Conservation (phyloP, 2,113 vertebrate genomes). For the Tympanuchus pallidicinctus region DNA sequence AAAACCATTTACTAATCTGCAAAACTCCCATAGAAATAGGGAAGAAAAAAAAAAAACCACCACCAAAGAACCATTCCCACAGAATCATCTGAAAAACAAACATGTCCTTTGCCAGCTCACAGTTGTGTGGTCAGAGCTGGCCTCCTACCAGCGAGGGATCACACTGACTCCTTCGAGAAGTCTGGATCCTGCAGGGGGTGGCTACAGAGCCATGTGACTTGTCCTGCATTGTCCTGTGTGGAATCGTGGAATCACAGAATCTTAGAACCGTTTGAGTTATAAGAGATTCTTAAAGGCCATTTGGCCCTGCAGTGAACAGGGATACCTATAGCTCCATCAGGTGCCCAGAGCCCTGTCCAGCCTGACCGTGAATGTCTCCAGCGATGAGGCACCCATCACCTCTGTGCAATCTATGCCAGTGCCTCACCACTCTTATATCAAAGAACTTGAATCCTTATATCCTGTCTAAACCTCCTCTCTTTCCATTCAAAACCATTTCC, state of each 20-base stretch:
- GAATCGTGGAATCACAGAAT: not conserved
- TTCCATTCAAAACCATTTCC: too few species aligned
- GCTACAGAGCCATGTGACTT: fast-evolving
- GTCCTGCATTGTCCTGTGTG: not conserved
- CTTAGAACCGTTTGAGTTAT: too few species aligned
- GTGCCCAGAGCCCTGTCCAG: too few species aligned
- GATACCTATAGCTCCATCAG: too few species aligned
- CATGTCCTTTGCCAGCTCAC: not conserved
- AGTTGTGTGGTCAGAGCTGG: not conserved
- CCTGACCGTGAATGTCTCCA: too few species aligned
- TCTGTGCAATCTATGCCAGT: too few species aligned
- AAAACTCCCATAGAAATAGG: conserved; percentile 12
- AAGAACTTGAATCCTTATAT: too few species aligned
- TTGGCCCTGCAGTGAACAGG: too few species aligned
- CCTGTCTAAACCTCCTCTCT: too few species aligned
- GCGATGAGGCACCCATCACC: too few species aligned
- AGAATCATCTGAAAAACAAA: not conserved
- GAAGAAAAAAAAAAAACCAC: not conserved
- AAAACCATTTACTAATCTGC: conserved; percentile 18
- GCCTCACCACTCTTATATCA: too few species aligned
- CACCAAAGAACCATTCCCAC: not conserved
- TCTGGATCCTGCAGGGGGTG: not conserved
- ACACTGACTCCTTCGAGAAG: fast-evolving
- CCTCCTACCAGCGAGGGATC: not conserved
- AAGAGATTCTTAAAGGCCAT: too few species aligned